Conservation (phyloP, 1,140 invertebrate species). For the Leptoteleia sp. region DNA sequence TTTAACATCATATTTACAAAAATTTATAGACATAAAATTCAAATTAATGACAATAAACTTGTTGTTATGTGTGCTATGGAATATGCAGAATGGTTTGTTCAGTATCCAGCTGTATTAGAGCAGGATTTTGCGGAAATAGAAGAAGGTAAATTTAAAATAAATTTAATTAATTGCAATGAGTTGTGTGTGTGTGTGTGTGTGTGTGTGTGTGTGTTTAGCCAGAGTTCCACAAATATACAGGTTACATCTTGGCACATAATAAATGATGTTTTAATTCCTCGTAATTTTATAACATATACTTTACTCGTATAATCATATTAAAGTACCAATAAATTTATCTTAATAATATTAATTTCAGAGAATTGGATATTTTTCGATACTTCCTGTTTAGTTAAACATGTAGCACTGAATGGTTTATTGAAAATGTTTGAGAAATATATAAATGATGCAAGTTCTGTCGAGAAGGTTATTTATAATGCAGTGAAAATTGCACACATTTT, state of each 20-base stretch:
- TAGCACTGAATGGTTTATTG: slow-evolving; percentile 11
- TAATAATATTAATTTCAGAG: slow-evolving; percentile 11
- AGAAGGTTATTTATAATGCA: neutral
- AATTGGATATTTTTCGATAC: slow-evolving; percentile 8
- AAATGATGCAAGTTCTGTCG: neutral
- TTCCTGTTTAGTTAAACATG: neutral
- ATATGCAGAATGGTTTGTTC: slow-evolving; percentile 13
- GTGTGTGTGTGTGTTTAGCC: too few relatives aligned
- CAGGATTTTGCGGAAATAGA: neutral
- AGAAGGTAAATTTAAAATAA: neutral
- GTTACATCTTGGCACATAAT: too few relatives aligned
- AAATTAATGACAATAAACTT: neutral
- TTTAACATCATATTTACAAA: neutral
- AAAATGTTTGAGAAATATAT: slow-evolving; percentile 8
- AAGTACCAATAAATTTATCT: neutral
- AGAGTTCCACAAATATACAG: too few relatives aligned
- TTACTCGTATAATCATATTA: too few relatives aligned
- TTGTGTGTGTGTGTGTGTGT: too few relatives aligned
- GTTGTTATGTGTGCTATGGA: slow-evolving; percentile 8
- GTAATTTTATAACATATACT: too few relatives aligned
- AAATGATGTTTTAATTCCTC: too few relatives aligned
- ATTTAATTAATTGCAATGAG: neutral
- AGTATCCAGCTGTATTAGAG: neutral
- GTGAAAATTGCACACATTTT: neutral
- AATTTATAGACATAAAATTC: slow-evolving; percentile 1